A percentile compares a stretch with the other conserved stretches of the same genome.
These are phyloP conservation scores for Channa striata DNA, from an alignment of 2,797 vertebrate genomes.

Conservation along the genomic window DNA sequence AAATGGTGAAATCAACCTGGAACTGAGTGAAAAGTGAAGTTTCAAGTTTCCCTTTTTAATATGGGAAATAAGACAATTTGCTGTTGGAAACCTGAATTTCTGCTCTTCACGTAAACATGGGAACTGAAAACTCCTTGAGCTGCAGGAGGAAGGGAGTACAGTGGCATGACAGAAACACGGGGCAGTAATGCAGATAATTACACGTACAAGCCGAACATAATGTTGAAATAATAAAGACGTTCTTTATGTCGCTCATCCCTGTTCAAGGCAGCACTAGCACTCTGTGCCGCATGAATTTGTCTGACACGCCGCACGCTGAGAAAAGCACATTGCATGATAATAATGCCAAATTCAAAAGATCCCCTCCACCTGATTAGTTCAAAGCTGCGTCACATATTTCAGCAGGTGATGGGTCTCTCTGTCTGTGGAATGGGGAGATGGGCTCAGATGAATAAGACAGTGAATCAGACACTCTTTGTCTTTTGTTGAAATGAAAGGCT, in stretches of 20 bases:
- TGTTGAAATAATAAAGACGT: slow-evolving; percentile 51
- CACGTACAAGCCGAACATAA: slow-evolving; percentile 63
- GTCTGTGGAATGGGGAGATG: slow-evolving; percentile 8
- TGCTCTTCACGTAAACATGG: neutral
- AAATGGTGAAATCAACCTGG: neutral
- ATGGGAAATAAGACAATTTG: neutral
- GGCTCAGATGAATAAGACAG: slow-evolving; percentile 60
- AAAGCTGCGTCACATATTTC: slow-evolving; percentile 66
- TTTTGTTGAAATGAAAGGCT: slow-evolving; percentile 78
- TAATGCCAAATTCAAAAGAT: slow-evolving; percentile 72
- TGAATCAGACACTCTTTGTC: slow-evolving; percentile 71
- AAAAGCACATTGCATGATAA: slow-evolving; percentile 59
- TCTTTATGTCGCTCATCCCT: slow-evolving; percentile 55
- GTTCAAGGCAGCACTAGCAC: slow-evolving; percentile 34
- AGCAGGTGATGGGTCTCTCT: slow-evolving; percentile 49
- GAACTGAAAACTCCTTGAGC: neutral
- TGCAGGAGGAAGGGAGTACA: neutral
- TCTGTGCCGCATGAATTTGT: slow-evolving; percentile 41
- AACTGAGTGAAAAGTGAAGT: neutral
- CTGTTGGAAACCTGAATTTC: neutral
- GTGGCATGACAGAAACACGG: slow-evolving; percentile 28
- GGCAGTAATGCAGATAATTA: slow-evolving; percentile 66
- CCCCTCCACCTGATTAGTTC: slow-evolving; percentile 72
- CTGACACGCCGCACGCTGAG: slow-evolving; percentile 35
- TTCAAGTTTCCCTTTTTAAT: neutral